Evolutionary conservation across 2,113 vertebrate genomes (phyloP).

Genomic region (Nesoenas mayeri): DNA sequence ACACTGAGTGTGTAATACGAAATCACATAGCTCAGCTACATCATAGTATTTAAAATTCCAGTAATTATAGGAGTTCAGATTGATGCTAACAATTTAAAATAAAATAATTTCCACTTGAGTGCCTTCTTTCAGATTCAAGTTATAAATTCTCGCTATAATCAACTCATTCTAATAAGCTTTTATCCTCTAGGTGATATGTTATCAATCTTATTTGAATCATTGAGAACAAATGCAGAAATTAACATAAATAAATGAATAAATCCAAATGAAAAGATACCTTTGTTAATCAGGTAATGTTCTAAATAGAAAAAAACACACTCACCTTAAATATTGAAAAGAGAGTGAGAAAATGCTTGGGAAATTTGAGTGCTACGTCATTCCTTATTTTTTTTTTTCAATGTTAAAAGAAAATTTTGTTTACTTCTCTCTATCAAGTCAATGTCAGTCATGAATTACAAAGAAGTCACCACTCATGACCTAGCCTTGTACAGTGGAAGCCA

Average conservation of each 20-base stretch:
- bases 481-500: background rate
- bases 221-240: background rate
- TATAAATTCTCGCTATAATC: background rate
- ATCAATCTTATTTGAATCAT: background rate
- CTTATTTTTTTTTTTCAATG: background rate
- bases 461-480: background rate
- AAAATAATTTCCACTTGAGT: background rate
- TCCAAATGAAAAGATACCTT: background rate
- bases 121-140: background rate
- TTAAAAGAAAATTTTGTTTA: background rate
- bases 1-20: background rate
- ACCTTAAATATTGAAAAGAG: background rate
- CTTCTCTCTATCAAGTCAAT: background rate
- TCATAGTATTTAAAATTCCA: background rate
- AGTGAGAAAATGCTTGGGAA: background rate
- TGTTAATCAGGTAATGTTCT: background rate
- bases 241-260: background rate
- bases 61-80: background rate
- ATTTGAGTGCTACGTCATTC: background rate
- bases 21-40: background rate
- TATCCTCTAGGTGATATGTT: background rate
- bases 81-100: background rate
- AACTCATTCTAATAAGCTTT: background rate
- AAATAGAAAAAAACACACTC: background rate
- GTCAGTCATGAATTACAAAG: background rate